Conservation (phyloP, 2,888 invertebrate species). For the Toxonevra muliebris region DNA sequence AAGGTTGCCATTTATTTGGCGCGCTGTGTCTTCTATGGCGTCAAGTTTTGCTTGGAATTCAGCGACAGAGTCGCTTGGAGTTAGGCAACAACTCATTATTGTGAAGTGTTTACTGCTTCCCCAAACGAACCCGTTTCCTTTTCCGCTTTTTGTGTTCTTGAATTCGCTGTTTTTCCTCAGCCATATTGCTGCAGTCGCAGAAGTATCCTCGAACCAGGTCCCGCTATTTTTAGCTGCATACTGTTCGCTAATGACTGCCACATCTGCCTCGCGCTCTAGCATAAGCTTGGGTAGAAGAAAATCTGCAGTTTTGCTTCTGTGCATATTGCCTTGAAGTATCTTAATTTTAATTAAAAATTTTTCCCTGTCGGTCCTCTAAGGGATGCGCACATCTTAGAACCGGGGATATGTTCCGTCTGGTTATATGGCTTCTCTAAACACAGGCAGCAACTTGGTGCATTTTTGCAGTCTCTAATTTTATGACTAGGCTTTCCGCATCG, state of each 20-base stretch:
- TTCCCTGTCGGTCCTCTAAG: not conserved
- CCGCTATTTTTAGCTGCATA: not conserved
- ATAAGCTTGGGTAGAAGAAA: too few relatives aligned
- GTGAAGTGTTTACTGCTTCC: not conserved
- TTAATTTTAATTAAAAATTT: too few relatives aligned
- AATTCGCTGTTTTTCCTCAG: not conserved
- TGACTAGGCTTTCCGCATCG: too few relatives aligned
- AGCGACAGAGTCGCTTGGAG: conserved; percentile 10
- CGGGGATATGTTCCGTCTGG: too few relatives aligned
- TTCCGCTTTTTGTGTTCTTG: not conserved
- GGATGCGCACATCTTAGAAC: not conserved
- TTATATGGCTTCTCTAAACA: too few relatives aligned
- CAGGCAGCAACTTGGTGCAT: too few relatives aligned
- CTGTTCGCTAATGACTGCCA: not conserved
- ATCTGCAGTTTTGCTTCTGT: not conserved
- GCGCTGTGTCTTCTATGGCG: conserved; percentile 8
- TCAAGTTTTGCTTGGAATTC: conserved; percentile 18
- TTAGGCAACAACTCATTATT: conserved; percentile 4
- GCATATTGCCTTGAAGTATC: not conserved
- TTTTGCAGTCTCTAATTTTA: too few relatives aligned
- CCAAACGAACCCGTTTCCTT: conserved; percentile 5
- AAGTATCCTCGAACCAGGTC: not conserved
- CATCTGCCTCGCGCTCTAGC: not conserved
- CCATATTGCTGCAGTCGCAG: not conserved
- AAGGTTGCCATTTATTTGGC: not conserved